Evolutionary conservation across 2,888 invertebrate species (phyloP).

Genomic region (Catocala fraxini): DNA sequence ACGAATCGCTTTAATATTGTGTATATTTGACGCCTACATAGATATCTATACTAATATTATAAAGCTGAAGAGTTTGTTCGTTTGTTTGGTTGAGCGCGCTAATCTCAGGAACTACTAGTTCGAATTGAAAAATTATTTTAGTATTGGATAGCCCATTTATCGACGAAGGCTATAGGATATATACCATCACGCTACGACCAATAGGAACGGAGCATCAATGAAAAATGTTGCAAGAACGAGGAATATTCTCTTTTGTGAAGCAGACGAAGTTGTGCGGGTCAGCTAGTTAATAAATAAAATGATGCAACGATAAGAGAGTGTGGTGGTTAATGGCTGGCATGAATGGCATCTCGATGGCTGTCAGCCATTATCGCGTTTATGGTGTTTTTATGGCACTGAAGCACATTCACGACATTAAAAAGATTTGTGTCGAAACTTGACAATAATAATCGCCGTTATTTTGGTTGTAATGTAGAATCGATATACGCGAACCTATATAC

Average conservation of each 20-base stretch:
- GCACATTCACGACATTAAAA: slow-evolving; percentile 22
- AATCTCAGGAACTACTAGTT: no score
- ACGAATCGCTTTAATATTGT: background rate
- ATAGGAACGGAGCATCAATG: no score
- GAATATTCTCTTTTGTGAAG: no score
- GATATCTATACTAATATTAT: slow-evolving; percentile 18
- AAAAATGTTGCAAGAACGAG: no score
- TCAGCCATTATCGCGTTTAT: slow-evolving; percentile 27
- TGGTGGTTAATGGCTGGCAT: slow-evolving; percentile 13
- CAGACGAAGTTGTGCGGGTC: no score
- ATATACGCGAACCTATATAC: no score
- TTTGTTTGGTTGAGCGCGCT: no score
- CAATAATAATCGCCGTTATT: slow-evolving; percentile 9
- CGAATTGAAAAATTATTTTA: no score
- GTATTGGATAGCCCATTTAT: no score
- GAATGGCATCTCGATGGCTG: slow-evolving; percentile 12
- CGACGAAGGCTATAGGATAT: no score
- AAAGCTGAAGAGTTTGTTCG: background rate
- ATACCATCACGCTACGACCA: no score
- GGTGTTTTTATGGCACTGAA: slow-evolving; percentile 26
- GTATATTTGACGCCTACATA: slow-evolving; percentile 22
- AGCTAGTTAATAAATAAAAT: slow-evolving; percentile 14
- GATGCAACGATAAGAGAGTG: slow-evolving; percentile 20
- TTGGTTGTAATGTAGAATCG: background rate
- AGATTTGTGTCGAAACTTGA: slow-evolving; percentile 8